phyloP scores from a whole-genome alignment of 2,113 vertebrate species.

The Oophaga pumilio region DNA sequence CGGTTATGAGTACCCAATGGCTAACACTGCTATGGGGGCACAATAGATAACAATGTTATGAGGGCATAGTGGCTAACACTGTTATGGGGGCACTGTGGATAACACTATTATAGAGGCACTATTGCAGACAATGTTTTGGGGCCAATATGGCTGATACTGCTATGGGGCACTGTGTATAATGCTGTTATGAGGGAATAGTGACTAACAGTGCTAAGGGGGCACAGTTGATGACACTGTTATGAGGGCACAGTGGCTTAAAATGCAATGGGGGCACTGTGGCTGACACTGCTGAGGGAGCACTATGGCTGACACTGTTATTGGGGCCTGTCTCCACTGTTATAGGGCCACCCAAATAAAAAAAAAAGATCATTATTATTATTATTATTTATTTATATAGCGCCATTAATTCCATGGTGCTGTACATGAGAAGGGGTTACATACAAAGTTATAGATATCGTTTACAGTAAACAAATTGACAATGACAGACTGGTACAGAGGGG shows the following conservation, averaged over 20 bases:
- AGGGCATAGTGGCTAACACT: neutral
- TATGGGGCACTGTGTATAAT: neutral
- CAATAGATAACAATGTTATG: neutral
- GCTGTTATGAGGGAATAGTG: neutral
- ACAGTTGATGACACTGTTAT: neutral
- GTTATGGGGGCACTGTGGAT: neutral
- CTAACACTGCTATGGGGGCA: neutral
- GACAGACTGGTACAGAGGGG: too few species aligned
- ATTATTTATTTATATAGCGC: too few species aligned
- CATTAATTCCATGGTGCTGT: too few species aligned
- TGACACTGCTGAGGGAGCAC: neutral
- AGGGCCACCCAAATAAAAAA: neutral
- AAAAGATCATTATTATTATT: too few species aligned
- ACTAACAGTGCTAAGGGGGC: neutral
- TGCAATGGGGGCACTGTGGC: neutral
- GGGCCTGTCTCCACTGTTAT: neutral
- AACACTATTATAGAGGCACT: neutral
- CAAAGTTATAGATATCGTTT: too few species aligned
- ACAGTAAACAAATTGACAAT: too few species aligned
- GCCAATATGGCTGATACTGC: neutral
- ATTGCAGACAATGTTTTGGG: neutral
- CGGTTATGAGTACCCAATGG: neutral
- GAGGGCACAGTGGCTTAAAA: neutral
- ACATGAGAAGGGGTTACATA: too few species aligned
- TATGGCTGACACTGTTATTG: neutral